Conservation (phyloP, 2,888 invertebrate genomes). For the Serrognathus titanus region DNA sequence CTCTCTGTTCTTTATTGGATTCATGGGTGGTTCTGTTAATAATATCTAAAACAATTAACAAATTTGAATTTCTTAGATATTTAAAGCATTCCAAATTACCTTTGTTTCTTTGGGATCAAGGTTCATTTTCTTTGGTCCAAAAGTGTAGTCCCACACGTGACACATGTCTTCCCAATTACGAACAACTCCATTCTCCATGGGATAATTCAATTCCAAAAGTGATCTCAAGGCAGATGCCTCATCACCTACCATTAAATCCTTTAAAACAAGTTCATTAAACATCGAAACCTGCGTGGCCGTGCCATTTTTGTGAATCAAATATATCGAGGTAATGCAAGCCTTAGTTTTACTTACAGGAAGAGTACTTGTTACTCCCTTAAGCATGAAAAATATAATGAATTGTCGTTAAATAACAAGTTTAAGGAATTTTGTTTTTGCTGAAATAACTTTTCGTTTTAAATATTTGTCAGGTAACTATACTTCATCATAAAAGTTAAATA, state of each 20-base stretch:
- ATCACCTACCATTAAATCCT: slow-evolving; percentile 99
- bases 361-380: slow-evolving; percentile 49
- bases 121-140: slow-evolving; percentile 95
- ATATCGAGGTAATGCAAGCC: not conserved
- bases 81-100: slow-evolving; percentile 25
- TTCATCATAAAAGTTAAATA: no score
- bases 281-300: not conserved
- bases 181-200: slow-evolving; percentile 98
- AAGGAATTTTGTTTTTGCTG: no score
- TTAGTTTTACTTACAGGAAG: slow-evolving; percentile 48
- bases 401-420: slow-evolving; percentile 13
- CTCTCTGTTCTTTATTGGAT: slow-evolving; percentile 94
- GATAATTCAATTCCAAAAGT: slow-evolving; percentile 96
- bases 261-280: slow-evolving; percentile 37
- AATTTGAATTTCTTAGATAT: not conserved
- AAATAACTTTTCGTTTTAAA: not conserved
- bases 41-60: slow-evolving; percentile 58
- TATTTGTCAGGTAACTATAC: no score
- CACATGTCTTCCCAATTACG: slow-evolving; percentile 99
- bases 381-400: slow-evolving; percentile 38
- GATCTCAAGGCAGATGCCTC: slow-evolving; percentile 96
- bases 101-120: slow-evolving; percentile 85
- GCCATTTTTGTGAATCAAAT: not conserved
- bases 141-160: slow-evolving; percentile 99
- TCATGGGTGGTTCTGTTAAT: slow-evolving; percentile 98